A percentile compares a stretch with the other conserved stretches of the same genome.
phyloP scores from a whole-genome alignment of 2,113 vertebrate species.

The Gorsachius goisagi region DNA sequence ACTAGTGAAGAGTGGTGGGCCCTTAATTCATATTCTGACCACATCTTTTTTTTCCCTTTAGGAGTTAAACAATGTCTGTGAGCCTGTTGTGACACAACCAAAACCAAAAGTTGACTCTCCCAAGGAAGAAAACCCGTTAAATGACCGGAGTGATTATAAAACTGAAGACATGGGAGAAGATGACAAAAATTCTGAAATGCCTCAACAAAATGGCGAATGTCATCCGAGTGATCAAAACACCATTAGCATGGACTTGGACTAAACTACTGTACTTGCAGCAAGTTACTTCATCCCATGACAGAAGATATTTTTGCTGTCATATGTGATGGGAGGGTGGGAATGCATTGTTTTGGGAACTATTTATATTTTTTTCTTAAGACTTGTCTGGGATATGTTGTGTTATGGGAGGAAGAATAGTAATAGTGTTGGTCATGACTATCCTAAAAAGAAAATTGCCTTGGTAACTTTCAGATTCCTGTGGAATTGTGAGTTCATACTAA shows the following conservation, averaged over 20 bases:
- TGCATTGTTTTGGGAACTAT: slow-evolving; percentile 71
- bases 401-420: slow-evolving; percentile 56
- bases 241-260: slow-evolving; percentile 79
- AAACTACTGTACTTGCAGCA: slow-evolving; percentile 41
- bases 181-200: slow-evolving; percentile 65
- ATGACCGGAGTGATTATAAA: slow-evolving; percentile 62
- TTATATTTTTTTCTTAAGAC: slow-evolving; percentile 77
- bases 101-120: slow-evolving; percentile 84
- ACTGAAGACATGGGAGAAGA: slow-evolving; percentile 72
- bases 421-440: slow-evolving; percentile 73
- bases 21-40: neutral
- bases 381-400: slow-evolving; percentile 71
- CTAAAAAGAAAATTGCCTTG: slow-evolving; percentile 82
- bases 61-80: slow-evolving; percentile 77
- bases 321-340: slow-evolving; percentile 36
- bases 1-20: neutral
- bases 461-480: slow-evolving; percentile 85
- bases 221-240: slow-evolving; percentile 68
- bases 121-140: slow-evolving; percentile 76
- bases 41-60: slow-evolving; percentile 11
- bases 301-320: slow-evolving; percentile 67
- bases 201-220: slow-evolving; percentile 77
- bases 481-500: slow-evolving; percentile 82
- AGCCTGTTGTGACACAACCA: slow-evolving; percentile 79
- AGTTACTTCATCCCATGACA: slow-evolving; percentile 52